Conservation (phyloP, 2,797 vertebrate species). For the Varecia variegata region DNA sequence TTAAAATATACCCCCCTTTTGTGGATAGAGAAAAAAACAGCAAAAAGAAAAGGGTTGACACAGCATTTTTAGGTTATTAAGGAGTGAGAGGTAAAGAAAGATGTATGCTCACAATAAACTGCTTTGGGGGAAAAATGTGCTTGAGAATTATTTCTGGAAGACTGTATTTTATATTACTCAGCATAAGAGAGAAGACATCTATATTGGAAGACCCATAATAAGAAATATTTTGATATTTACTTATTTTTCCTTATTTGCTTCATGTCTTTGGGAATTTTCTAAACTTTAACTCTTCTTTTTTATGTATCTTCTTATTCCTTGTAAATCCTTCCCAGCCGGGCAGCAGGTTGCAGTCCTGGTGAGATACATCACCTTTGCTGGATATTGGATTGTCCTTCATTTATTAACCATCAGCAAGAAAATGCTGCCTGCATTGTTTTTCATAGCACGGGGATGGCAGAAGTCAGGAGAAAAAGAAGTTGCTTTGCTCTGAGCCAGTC, state of each 20-base stretch:
- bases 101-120: conserved; percentile 18
- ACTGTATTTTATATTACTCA: not conserved
- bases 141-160: not conserved
- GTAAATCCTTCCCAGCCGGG: not conserved
- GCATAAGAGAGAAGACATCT: not conserved
- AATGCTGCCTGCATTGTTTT: not conserved
- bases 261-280: not conserved
- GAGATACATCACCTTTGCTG: not conserved
- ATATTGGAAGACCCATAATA: not conserved
- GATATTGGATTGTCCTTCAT: not conserved
- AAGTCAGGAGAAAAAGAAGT: not conserved
- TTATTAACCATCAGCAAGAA: not conserved
- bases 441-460: not conserved
- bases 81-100: not conserved
- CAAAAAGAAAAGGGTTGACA: not conserved
- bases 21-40: not conserved
- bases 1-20: not conserved
- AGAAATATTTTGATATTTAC: not conserved
- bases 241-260: conserved; percentile 31
- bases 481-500: not conserved
- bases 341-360: not conserved
- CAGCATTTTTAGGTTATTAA: not conserved
- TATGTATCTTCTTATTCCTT: not conserved
- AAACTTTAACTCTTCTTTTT: not conserved
- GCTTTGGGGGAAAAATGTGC: not conserved